Base-by-base conservation (phyloP, 2,888 invertebrate genomes). In the Blastobasis lacticolella region DNA sequence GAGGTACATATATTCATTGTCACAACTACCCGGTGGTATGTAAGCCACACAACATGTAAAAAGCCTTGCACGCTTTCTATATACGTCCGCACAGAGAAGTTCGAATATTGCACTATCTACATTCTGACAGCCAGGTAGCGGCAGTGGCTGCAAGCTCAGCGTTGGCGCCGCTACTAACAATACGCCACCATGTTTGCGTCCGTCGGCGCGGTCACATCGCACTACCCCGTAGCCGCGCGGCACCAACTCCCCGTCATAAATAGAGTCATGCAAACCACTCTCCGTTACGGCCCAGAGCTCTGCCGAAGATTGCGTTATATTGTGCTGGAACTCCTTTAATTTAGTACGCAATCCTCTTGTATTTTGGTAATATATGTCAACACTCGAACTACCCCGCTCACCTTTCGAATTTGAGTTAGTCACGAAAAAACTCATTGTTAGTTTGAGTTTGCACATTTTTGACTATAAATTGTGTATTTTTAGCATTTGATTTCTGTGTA, bases 171-270 rank as follows among this genome's bases (percentile, higher is more conserved):
- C 54, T 48, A 51, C 52, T n/a, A 55, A 40, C 40, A 50, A 23
- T 42, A 46, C 53, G 37, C 55, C 53, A 6, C 55, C 55, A 36
- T 53, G 57, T 45, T 54, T 56, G 44, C 56, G 54, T 7, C 56
- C 52, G 51, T 56, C 56, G n/a, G 50, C 49, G 6, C 54, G 50
- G 38, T 56, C 56, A 44, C 53, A 54, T 5, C 54, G 49, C n/a
- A 53, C 7, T 10, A 57, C 48, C 5, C 38, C 41, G 42, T 54
- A 57, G 0, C 55, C 54, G 5, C 55, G 48, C 7, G 58, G 55
- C 10, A 57, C 45, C 38, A 60, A 38, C 50, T 60, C 60, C n/a
- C 52, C 53, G 38, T 59, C 56, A 4, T 54, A 5, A 5, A 49
- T 49, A 6, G 49, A 49, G 4, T 49, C 49, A 49, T 49, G 42